Percentiles rank a stretch among this genome's conserved stretches.
These are phyloP conservation scores for Tenthredo mesomela DNA, from an alignment of 2,888 invertebrate species.

Conservation along the genomic window DNA sequence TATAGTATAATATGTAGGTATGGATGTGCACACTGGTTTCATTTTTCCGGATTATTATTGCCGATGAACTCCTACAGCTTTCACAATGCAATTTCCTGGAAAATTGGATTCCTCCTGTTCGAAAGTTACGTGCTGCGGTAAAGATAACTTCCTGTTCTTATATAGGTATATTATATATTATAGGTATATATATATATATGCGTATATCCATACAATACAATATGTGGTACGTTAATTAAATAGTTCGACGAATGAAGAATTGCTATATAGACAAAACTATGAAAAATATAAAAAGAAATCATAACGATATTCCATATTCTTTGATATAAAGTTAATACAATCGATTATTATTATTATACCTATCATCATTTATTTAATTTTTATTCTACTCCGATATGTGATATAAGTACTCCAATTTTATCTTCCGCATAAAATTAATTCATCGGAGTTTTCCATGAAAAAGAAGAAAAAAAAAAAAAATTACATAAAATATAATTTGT, in stretches of 20 bases:
- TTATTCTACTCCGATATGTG: too few relatives aligned
- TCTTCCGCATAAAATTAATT: too few relatives aligned
- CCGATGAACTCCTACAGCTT: not conserved
- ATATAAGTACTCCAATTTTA: too few relatives aligned
- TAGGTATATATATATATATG: too few relatives aligned
- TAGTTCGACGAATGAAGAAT: not conserved
- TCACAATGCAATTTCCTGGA: slow-evolving; percentile 12
- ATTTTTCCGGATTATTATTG: slow-evolving; percentile 13
- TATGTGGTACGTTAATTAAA: not conserved
- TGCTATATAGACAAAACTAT: not conserved
- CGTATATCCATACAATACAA: not conserved
- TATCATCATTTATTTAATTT: too few relatives aligned
- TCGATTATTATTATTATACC: too few relatives aligned
- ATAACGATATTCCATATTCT: too few relatives aligned
- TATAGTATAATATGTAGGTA: not conserved
- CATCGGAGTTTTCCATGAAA: too few relatives aligned
- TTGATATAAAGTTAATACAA: too few relatives aligned
- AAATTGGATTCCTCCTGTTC: not conserved
- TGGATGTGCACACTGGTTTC: not conserved
- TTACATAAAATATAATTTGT: too few relatives aligned
- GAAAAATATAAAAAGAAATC: too few relatives aligned
- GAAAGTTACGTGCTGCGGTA: not conserved
- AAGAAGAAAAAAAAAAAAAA: not conserved
- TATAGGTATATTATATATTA: not conserved
- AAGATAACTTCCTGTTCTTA: not conserved